These are phyloP conservation scores for Zoanthus sansibaricus DNA, from an alignment of 92 coral and sea anemone species.

Conservation along the genomic window DNA sequence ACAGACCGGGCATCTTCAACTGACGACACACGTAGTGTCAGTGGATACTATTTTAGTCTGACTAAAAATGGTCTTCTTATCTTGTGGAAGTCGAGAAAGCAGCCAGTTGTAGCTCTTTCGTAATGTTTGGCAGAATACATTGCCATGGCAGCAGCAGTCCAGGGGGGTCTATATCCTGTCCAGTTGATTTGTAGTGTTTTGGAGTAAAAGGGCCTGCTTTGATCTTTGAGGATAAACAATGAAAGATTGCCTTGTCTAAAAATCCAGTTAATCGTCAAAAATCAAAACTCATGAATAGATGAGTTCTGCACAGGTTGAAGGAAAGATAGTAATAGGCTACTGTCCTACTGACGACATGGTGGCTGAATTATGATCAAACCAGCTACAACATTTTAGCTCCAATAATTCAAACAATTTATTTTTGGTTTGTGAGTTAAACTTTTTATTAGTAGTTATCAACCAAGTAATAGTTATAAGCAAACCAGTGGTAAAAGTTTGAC, in stretches of 20 bases:
- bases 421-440: neutral
- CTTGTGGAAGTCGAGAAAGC: conserved; percentile 27
- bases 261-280: neutral
- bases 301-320: neutral
- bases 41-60: conserved; percentile 36
- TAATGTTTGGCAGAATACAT: conserved; percentile 41
- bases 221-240: neutral
- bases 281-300: neutral
- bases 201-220: too few species aligned
- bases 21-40: conserved; percentile 49
- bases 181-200: too few species aligned
- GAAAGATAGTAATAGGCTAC: neutral
- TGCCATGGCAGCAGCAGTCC: conserved; percentile 35
- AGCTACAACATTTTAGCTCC: neutral
- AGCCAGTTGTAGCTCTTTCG: conserved; percentile 27
- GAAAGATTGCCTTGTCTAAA: conserved; percentile 36
- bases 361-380: neutral
- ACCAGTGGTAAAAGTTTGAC: neutral
- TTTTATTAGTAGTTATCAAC: too few species aligned
- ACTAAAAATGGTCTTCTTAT: conserved; percentile 10
- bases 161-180: conserved; percentile 30
- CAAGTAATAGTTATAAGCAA: too few species aligned
- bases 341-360: neutral
- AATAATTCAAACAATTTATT: neutral
- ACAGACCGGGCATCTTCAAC: conserved; percentile 43